Conservation (phyloP, 1,140 invertebrate genomes). For the Ctenoplectra terminalis region DNA sequence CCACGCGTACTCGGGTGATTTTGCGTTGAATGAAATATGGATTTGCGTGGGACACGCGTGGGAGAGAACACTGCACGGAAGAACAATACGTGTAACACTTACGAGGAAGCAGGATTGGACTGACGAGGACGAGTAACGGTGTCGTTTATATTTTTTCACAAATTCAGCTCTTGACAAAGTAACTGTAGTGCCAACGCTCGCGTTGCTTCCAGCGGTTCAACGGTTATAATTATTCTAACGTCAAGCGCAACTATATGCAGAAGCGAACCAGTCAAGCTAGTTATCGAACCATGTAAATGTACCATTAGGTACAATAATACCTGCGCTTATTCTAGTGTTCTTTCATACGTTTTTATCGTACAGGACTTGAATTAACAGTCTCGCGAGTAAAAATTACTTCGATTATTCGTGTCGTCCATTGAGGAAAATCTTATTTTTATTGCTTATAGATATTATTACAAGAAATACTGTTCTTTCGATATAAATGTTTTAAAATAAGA, state of each 20-base stretch:
- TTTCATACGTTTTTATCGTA: background rate
- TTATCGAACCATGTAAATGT: slow-evolving; percentile 13
- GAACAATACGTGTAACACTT: slow-evolving; percentile 38
- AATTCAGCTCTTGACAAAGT: slow-evolving; percentile 33
- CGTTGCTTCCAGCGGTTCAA: background rate
- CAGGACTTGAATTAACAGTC: background rate
- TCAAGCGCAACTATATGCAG: background rate
- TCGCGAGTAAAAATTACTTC: background rate
- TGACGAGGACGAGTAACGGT: slow-evolving; percentile 32
- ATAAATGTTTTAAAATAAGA: too few species aligned
- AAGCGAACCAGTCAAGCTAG: slow-evolving; percentile 12
- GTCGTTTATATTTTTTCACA: slow-evolving; percentile 16
- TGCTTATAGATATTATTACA: background rate
- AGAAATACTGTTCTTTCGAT: too few species aligned
- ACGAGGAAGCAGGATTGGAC: background rate
- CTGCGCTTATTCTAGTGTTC: background rate
- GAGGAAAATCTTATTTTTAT: background rate
- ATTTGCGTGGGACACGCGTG: slow-evolving; percentile 43
- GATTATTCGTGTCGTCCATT: background rate
- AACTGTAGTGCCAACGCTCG: slow-evolving; percentile 23
- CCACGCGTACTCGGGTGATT: background rate
- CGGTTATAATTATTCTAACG: slow-evolving; percentile 32
- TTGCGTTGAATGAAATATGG: slow-evolving; percentile 34
- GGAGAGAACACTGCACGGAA: slow-evolving; percentile 29
- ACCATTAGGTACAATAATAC: background rate